Evolutionary conservation across 2,113 vertebrate species (phyloP).

Genomic region (Percina caprodes): DNA sequence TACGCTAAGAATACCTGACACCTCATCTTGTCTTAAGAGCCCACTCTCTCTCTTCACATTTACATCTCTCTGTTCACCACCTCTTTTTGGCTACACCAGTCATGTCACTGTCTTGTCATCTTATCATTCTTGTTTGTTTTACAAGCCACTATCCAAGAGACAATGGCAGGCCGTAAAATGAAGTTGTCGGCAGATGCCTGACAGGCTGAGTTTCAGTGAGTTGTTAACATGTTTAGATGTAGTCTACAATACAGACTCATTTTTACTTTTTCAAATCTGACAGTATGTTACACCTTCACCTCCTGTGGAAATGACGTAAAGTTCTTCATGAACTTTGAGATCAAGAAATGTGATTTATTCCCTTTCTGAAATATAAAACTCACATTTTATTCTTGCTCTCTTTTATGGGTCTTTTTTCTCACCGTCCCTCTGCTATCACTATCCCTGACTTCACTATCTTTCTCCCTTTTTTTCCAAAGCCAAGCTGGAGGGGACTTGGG

Average conservation of each 20-base stretch:
- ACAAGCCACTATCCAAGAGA: conserved; percentile 18
- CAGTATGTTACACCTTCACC: not conserved
- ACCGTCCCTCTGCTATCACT: conserved; percentile 39
- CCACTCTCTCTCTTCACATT: conserved; percentile 9
- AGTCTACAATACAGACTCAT: not conserved
- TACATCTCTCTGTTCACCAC: conserved; percentile 11
- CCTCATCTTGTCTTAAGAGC: not conserved
- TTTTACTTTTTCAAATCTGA: not conserved
- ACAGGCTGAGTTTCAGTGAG: not conserved
- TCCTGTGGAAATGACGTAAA: not conserved
- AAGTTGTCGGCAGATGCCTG: conserved; percentile 10
- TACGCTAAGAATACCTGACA: not conserved
- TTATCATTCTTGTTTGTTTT: conserved; percentile 61
- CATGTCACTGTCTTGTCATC: conserved; percentile 17
- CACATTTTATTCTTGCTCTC: conserved; percentile 27
- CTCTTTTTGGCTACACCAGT: conserved; percentile 4
- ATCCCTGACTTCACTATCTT: conserved; percentile 37
- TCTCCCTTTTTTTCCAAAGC: conserved; percentile 53
- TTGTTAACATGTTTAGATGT: not conserved
- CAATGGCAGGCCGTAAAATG: conserved; percentile 35
- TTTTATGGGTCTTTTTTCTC: conserved; percentile 55
- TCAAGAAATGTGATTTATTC: conserved; percentile 21
- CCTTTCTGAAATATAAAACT: conserved; percentile 54
- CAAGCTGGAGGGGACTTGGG: conserved; percentile 61
- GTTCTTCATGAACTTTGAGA: conserved; percentile 5